Conservation (phyloP, 2,113 vertebrate genomes). For the Oreochromis aureus region DNA sequence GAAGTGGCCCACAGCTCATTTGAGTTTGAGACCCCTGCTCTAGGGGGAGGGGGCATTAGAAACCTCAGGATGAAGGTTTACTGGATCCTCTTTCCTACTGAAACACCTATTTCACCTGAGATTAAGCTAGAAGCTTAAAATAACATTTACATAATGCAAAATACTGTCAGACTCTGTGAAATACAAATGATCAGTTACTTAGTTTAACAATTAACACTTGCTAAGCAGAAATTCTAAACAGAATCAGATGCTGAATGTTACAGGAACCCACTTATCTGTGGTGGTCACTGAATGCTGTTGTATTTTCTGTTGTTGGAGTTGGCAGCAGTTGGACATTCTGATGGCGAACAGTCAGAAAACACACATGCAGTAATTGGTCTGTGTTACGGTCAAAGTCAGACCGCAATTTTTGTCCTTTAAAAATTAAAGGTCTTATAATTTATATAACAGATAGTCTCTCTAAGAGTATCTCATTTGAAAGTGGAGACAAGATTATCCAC, state of each 20-base stretch:
- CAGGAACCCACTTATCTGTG: background rate
- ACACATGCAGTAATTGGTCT: background rate
- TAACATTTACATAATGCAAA: background rate
- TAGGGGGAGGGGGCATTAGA: background rate
- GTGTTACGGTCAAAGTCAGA: background rate
- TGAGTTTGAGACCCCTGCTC: too few relatives aligned
- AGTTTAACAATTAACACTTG: background rate
- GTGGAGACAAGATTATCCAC: background rate
- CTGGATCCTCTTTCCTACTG: background rate
- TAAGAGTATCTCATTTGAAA: background rate
- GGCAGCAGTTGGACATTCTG: background rate
- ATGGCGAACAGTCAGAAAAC: accelerated
- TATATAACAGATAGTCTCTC: background rate
- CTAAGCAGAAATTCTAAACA: background rate
- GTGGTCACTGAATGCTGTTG: background rate
- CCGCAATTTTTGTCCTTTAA: background rate
- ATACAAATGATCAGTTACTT: background rate
- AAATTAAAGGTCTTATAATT: background rate
- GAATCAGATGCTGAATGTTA: background rate
- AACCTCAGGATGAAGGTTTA: background rate
- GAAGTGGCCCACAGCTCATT: too few relatives aligned
- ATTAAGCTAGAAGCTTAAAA: background rate
- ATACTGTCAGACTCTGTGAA: accelerated
- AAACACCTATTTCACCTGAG: too few relatives aligned
- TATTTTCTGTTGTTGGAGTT: background rate